phyloP scores from a whole-genome alignment of 2,797 vertebrate species.

The Borostomias antarcticus region DNA sequence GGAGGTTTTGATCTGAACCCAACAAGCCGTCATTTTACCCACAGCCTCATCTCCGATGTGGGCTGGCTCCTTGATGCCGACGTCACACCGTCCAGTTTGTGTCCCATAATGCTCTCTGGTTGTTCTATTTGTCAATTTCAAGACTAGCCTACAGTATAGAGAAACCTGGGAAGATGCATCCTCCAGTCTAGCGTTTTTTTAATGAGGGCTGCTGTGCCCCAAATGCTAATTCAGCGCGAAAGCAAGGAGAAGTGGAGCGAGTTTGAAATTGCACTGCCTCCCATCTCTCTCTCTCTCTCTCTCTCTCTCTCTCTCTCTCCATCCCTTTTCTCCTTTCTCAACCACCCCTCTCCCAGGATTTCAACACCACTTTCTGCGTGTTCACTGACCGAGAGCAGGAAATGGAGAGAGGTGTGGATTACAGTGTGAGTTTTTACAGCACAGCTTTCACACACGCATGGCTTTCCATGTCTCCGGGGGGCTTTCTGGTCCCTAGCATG shows the following conservation, averaged over 20 bases:
- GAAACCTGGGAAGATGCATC: slow-evolving; percentile 27
- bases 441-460: slow-evolving; percentile 30
- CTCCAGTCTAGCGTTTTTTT: slow-evolving; percentile 42
- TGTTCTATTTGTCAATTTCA: slow-evolving; percentile 40
- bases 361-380: slow-evolving; percentile 47
- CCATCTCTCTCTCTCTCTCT: background rate
- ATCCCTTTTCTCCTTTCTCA: slow-evolving; percentile 36
- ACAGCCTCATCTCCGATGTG: slow-evolving; percentile 21
- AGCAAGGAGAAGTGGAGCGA: slow-evolving; percentile 53
- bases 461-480: slow-evolving; percentile 42
- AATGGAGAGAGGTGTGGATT: slow-evolving; percentile 52
- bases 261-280: slow-evolving; percentile 26
- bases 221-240: slow-evolving; percentile 14
- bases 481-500: slow-evolving; percentile 48
- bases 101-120: slow-evolving; percentile 26
- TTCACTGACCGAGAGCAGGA: slow-evolving; percentile 44
- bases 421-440: slow-evolving; percentile 48
- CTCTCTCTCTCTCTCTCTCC: slow-evolving; percentile 10
- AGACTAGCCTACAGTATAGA: slow-evolving; percentile 42
- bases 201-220: slow-evolving; percentile 53
- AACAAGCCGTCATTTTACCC: background rate
- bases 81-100: slow-evolving; percentile 15
- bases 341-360: slow-evolving; percentile 50
- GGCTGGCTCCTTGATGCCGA: background rate
- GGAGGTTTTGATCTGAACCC: background rate